Conservation (phyloP, 2,888 invertebrate genomes). For the Linyphia triangularis region DNA sequence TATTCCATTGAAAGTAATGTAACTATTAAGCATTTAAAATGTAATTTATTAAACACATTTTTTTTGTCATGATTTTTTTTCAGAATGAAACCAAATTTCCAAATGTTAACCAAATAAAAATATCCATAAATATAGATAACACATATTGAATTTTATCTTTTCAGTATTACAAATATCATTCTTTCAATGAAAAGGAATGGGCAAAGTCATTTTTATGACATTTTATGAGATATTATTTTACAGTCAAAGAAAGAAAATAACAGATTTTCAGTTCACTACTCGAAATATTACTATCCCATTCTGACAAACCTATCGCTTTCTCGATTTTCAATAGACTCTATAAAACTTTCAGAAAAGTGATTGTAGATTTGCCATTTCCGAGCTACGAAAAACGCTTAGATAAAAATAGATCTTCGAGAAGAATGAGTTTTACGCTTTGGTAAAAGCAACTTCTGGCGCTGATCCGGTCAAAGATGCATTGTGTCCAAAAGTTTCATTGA, state of each 20-base stretch:
- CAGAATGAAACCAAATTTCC: too few relatives aligned
- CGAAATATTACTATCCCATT: background rate
- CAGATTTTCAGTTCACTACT: background rate
- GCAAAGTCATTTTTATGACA: background rate
- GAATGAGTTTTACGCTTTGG: background rate
- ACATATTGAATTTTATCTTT: too few relatives aligned
- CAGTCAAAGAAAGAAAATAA: background rate
- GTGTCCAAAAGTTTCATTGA: background rate
- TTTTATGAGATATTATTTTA: background rate
- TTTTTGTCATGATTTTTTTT: too few relatives aligned
- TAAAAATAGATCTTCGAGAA: background rate
- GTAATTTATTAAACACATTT: too few relatives aligned
- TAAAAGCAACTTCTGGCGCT: background rate
- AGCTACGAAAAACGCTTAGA: background rate
- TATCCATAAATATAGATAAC: too few relatives aligned
- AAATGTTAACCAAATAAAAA: too few relatives aligned
- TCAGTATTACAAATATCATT: too few relatives aligned
- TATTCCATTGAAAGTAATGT: too few relatives aligned
- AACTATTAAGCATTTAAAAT: too few relatives aligned
- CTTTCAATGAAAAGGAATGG: too few relatives aligned
- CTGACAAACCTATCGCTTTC: background rate
- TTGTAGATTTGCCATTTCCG: background rate
- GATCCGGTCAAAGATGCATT: background rate
- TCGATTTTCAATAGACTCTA: background rate
- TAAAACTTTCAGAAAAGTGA: background rate